These are phyloP conservation scores for Coecobrya sp. DNA, from an alignment of 2,888 invertebrate species.

Conservation along the genomic window DNA sequence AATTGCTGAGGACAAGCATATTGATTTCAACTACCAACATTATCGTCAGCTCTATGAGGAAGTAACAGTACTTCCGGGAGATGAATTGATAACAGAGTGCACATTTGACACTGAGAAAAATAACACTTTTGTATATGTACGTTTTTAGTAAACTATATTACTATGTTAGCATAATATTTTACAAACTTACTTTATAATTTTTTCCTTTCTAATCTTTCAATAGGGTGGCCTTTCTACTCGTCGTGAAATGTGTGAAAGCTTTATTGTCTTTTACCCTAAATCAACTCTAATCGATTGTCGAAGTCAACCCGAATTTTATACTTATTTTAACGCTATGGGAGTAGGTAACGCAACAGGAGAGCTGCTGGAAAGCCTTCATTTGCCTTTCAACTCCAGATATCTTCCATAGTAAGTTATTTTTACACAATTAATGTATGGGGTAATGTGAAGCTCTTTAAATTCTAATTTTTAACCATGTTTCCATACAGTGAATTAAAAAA, in stretches of 20 bases:
- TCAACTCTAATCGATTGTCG: conserved; percentile 94
- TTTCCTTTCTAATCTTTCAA: conserved; percentile 90
- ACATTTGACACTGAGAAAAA: conserved; percentile 92
- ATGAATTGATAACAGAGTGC: conserved; percentile 95
- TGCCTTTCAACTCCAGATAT: conserved; percentile 58
- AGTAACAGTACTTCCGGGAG: conserved; percentile 93
- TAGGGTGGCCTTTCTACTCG: conserved; percentile 93
- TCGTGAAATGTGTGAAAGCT: conserved; percentile 96
- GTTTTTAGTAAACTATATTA: conserved; percentile 63
- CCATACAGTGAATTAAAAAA: conserved; percentile 43
- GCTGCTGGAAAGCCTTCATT: conserved; percentile 27
- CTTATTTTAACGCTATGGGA: conserved; percentile 81
- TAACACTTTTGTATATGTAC: conserved; percentile 91
- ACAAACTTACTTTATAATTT: not conserved
- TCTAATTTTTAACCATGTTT: no score
- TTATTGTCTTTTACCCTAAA: conserved; percentile 94
- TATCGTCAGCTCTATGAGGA: conserved; percentile 88
- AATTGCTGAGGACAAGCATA: conserved; percentile 89
- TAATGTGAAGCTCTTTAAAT: not conserved
- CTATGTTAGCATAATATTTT: not conserved
- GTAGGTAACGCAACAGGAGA: conserved; percentile 72
- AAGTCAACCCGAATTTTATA: conserved; percentile 88
- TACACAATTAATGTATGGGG: not conserved
- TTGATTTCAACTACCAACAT: conserved; percentile 70
- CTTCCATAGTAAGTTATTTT: conserved; percentile 58